Base-by-base conservation (phyloP, 1,140 invertebrate genomes). In the Triops longicaudatus region DNA sequence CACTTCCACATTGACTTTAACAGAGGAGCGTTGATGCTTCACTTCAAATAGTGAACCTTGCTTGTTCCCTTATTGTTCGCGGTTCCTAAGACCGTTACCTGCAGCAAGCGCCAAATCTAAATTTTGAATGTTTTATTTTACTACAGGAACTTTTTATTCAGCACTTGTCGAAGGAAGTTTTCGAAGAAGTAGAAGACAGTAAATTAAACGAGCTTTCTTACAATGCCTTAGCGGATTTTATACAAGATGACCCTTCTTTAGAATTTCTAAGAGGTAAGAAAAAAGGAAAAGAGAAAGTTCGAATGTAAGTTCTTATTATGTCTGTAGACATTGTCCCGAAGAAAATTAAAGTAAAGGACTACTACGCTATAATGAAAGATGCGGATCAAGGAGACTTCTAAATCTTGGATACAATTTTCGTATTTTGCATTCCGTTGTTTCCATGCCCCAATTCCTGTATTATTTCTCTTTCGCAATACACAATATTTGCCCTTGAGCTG, bases 221-320 rank as follows among this genome's bases (percentile, higher is more conserved):
- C 17, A 63, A 63, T 22, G 50, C 50, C 50, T 63, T 63, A 63
- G 50, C 50, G 50, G 50, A 63, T 12, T 63, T 63, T 63, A 63
- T 63, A 17, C 50, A 63, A 63, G 50, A 7, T 6, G 50, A 63
- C 50, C 14, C 17, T 11, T 63, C 50, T 22, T 63, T 63, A 17
- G 50, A 63, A 63, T 63, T 63, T 17, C n/a, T 63, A 63, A 17
- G 50, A 22, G 50, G 50, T 63, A 63, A 63, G 22, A 63, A 22
- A 63, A 63, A 10, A 6, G 17, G 5, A n/a, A 17, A 17, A 63
- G 22, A 17, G 50, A 63, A n/a, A n/a, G 0, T 14, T n/a, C 17
- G 31, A 10, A 63, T 63, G 50, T 63, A 63, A 22, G 6, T 17
- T n/a, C 17, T 63, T 63, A 1, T 6, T 6, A 12, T 63, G n/a